Evolutionary conservation across 2,797 vertebrate species (phyloP), one percentile per base, ranked within the genome.

Genomic region (Thripadectes ignobilis): DNA sequence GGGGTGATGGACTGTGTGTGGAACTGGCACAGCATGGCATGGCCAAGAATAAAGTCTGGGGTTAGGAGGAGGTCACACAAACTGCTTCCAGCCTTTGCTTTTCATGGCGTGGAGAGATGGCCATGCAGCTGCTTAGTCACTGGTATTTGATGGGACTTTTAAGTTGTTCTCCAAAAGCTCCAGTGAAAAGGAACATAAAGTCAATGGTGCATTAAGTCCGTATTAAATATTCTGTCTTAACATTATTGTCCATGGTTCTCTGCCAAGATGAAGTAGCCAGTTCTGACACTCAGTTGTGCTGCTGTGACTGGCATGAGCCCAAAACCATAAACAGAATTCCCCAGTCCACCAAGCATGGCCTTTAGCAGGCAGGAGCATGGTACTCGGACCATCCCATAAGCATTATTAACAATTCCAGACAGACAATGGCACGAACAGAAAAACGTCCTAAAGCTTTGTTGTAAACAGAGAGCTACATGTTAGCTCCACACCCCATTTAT

Each of bases 141-240:
- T 14, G 29, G 46, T 71, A 62, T 74, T 14, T 78, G 38, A 88
- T 5, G 3, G 45, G 52, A 80, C 32, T 85, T 89, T 62, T 20
- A 66, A 49, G 38, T 4, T 62, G 49, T n/a, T 81, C 85, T 88
- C 82, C 79, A 95, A 88, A 93, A 86, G 34, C 14, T 84, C 39
- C 54, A 81, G 73, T 38, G 81, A 92, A 76, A 92, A 73, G 46
- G 55, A 94, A 88, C 57, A 85, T 38, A 36, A 95, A 92, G 38
- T 32, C 80, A 88, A 13, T 4, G 11, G 68, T 30, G 11, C 54
- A 88, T 66, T 88, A 94, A 85, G 36, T 63, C 36, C 11, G 10
- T 15, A 63, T 34, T 73, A 79, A 88, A 93, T 78, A 89, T 39
- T 75, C 57, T 61, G 23, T 54, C 55, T 73, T 72, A 88, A 68